phyloP scores from a whole-genome alignment of 2,888 invertebrate genomes.

The Hermaeophaga mercurialis region DNA sequence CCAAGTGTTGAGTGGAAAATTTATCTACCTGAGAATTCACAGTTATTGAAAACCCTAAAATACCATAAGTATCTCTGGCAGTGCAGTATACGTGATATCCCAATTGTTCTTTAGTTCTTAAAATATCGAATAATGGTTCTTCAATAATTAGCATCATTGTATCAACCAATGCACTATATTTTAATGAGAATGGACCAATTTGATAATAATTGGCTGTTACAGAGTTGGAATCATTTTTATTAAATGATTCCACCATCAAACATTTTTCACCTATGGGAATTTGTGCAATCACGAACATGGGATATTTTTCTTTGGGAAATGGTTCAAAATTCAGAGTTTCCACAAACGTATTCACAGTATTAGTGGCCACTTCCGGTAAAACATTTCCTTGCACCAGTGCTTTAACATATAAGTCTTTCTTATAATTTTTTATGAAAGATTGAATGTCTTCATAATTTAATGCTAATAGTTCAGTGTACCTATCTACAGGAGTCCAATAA shows the following conservation, averaged over 20 bases:
- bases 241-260: conserved; percentile 72
- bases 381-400: conserved; percentile 83
- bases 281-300: conserved; percentile 63
- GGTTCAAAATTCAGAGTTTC: conserved; percentile 63
- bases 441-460: conserved; percentile 67
- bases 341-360: conserved; percentile 64
- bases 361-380: conserved; percentile 65
- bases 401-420: conserved; percentile 71
- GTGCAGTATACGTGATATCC: conserved; percentile 83
- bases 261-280: conserved; percentile 71
- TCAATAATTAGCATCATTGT: conserved; percentile 79
- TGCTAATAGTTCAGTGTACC: conserved; percentile 61
- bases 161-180: conserved; percentile 71
- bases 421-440: conserved; percentile 64
- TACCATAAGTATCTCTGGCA: conserved; percentile 74
- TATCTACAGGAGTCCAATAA: conserved; percentile 57
- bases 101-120: conserved; percentile 87
- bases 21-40: conserved; percentile 78
- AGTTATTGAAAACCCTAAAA: conserved; percentile 78
- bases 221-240: conserved; percentile 77
- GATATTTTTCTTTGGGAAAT: conserved; percentile 58
- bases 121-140: conserved; percentile 83
- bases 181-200: conserved; percentile 66
- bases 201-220: conserved; percentile 89
- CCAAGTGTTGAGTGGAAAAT: conserved; percentile 69